Conservation (phyloP, 2,113 vertebrate genomes). For the Raja brachyura region DNA sequence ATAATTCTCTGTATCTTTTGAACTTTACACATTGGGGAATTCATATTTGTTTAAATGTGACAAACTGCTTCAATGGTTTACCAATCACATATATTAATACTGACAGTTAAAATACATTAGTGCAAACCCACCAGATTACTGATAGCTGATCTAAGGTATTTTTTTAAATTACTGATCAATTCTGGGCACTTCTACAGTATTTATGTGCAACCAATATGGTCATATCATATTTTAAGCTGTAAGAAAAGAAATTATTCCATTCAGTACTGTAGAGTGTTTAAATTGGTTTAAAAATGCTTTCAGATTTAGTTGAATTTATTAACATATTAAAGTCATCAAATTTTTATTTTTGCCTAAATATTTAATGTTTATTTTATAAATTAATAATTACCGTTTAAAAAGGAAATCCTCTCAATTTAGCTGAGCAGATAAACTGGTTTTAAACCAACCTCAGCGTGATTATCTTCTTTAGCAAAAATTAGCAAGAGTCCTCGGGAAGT, state of each 20-base stretch:
- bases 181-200: neutral
- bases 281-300: slow-evolving; percentile 35
- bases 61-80: slow-evolving; percentile 34
- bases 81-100: slow-evolving; percentile 33
- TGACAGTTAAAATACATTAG: slow-evolving; percentile 34
- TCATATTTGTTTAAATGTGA: slow-evolving; percentile 38
- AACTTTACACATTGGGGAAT: slow-evolving; percentile 35
- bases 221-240: neutral
- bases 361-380: slow-evolving; percentile 38
- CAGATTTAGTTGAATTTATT: slow-evolving; percentile 33
- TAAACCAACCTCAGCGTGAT: slow-evolving; percentile 5
- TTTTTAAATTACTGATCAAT: slow-evolving; percentile 31
- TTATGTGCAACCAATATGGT: neutral
- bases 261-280: neutral
- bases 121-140: slow-evolving; percentile 6
- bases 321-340: slow-evolving; percentile 37
- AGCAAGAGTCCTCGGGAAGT: neutral
- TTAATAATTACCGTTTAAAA: slow-evolving; percentile 34
- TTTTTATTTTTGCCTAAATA: slow-evolving; percentile 38
- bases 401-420: slow-evolving; percentile 34
- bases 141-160: slow-evolving; percentile 10
- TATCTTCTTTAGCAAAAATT: neutral
- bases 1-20: slow-evolving; percentile 39
- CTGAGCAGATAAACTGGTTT: slow-evolving; percentile 21
- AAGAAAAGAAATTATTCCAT: neutral